Percentiles rank a stretch among this genome's conserved stretches.
These are phyloP conservation scores for Trachymyrmex cornetzi DNA, from an alignment of 1,140 invertebrate species.

Conservation along the genomic window DNA sequence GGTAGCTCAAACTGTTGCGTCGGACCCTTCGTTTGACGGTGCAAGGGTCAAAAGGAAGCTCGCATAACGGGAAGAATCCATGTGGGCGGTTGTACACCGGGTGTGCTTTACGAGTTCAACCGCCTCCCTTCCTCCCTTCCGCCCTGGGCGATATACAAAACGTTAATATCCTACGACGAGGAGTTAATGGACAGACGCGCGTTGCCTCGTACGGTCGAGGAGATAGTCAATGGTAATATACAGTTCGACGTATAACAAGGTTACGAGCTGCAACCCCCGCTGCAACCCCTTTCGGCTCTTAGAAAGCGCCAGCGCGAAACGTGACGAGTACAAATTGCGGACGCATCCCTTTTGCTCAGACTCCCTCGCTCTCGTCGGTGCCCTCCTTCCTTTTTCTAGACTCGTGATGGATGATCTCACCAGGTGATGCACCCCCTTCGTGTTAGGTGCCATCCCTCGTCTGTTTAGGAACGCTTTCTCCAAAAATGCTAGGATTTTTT, in stretches of 20 bases:
- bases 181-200: slow-evolving; percentile 73
- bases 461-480: neutral
- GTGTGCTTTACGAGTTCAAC: slow-evolving; percentile 70
- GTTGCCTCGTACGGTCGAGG: slow-evolving; percentile 43
- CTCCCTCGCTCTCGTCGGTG: slow-evolving; percentile 46
- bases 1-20: neutral
- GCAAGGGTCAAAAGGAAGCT: slow-evolving; percentile 22
- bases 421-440: slow-evolving; percentile 74
- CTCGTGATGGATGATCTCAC: slow-evolving; percentile 71
- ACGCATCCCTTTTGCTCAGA: slow-evolving; percentile 46
- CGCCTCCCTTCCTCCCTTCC: neutral
- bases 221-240: slow-evolving; percentile 67
- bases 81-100: slow-evolving; percentile 57
- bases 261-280: slow-evolving; percentile 56
- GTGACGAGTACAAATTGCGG: slow-evolving; percentile 76
- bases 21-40: slow-evolving; percentile 26
- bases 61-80: slow-evolving; percentile 17
- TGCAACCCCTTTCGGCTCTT: slow-evolving; percentile 67
- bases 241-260: slow-evolving; percentile 63
- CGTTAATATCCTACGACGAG: slow-evolving; percentile 77
- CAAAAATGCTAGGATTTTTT: neutral
- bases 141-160: slow-evolving; percentile 71
- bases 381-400: slow-evolving; percentile 44
- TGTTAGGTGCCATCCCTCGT: slow-evolving; percentile 57
- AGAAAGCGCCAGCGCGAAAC: slow-evolving; percentile 52